A percentile compares a stretch with the other conserved stretches of the same genome.
phyloP scores from a whole-genome alignment of 1,140 invertebrate species.

The Neoseiulus cucumeris region DNA sequence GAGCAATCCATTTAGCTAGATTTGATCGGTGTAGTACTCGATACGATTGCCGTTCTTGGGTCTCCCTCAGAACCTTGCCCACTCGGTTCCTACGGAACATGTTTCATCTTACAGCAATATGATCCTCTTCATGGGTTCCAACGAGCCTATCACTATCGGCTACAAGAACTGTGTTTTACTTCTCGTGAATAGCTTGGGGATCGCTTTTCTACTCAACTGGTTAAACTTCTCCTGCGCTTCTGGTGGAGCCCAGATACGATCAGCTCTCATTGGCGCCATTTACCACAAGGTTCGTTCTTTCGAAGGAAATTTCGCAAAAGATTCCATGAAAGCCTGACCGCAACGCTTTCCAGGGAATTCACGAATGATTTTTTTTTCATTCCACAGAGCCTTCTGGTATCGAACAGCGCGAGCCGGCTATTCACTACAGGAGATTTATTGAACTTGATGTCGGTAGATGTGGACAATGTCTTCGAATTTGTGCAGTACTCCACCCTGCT shows the following conservation, averaged over 20 bases:
- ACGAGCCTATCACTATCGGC: conserved; percentile 24
- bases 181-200: conserved; percentile 18
- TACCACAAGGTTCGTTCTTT: no score
- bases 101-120: no score
- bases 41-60: no score
- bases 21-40: no score
- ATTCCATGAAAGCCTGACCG: no score
- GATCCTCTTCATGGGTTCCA: no score
- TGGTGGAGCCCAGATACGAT: no score
- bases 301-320: background rate
- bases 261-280: background rate
- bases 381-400: conserved; percentile 9
- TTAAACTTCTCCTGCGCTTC: no score
- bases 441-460: conserved; percentile 19
- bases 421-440: conserved; percentile 20
- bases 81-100: background rate
- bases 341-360: no score
- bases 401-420: conserved; percentile 10
- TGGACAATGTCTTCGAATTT: conserved; percentile 16
- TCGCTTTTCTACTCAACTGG: no score
- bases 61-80: background rate
- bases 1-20: no score
- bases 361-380: background rate
- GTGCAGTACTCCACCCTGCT: conserved; percentile 11
- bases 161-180: conserved; percentile 24